Evolutionary conservation across 2,888 invertebrate species (phyloP), one percentile per base, ranked within the genome.

Genomic region (Seira musarum): DNA sequence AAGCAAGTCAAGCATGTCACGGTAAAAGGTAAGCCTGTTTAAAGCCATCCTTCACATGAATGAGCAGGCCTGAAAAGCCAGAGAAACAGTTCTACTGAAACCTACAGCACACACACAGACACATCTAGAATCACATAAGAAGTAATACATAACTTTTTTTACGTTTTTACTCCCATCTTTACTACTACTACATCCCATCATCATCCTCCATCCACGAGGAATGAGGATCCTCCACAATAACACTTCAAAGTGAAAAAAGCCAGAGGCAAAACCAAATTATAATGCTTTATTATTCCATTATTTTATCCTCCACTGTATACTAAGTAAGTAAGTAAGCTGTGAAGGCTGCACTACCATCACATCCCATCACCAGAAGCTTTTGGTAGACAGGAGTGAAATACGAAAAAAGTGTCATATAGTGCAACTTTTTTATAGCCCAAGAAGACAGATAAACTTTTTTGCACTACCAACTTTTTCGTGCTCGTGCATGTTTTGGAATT

Each of bases 191-290:
- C 40, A 40, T 40, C 6, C 6, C 6, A 40, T 40, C 13, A 40
- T 6, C 6, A 40, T 40, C 13, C 40, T 8, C 40, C 6, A 6
- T 40, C 40, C 40, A 40, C 40, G 40, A 40, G 40, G 40, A 40
- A 40, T 40, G 5, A 0, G 21, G 10, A 13, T 53, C 68, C 68
- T 68, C 15, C 68, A 68, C 40, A 13, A 13, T 40, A 40, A 40
- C 68, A 49, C 68, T 53, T 53, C 68, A 30, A 35, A 61, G 35
- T n/a, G 25, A 19, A 70, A 40, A n/a, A 61, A 70, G 70, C 70
- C 61, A 35, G 70, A 70, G 70, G 70, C 70, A 15, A 60, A 61
- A 61, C 17, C 15, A 53, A 46, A 24, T 49, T 67, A 67, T 67
- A 67, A 35, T 67, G 67, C 49, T 21, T 67, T 67, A 35, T 67